Evolutionary conservation across 23 tunicate genomes (phyloP), one percentile per base, ranked within the genome.

Genomic region (Halocynthia aurantium): DNA sequence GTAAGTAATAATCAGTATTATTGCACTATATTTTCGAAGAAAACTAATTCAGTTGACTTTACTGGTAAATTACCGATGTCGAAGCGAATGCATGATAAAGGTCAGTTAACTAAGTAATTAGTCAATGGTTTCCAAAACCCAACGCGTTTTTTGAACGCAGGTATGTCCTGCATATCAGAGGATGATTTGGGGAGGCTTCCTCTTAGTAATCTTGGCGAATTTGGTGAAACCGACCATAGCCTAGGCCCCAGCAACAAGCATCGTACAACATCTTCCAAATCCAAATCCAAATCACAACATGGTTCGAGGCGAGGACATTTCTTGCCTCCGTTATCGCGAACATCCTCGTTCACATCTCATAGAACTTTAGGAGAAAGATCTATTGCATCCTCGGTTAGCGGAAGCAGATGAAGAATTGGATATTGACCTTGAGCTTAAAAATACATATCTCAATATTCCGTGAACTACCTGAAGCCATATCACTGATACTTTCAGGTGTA

Each of bases 31-130:
- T n/a, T 72, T 51, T 11, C 60, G 10, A 51, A 92, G 98, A 83
- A 92, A 53, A 92, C 98, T 0, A 84, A 92, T 44, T 52, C 72
- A 10, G 87, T 92, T 40, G 72, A 57, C 6, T 92, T 92, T 67
- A 60, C 79, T 6, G 20, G 69, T 22, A 55, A 73, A 12, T 83
- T 92, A 85, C 98, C 98, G 44, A 92, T 92, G 98, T 82, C 88
- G 13, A 50, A 78, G 54, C 74, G 98, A 61, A 92, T 92, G 98
- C 63, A 50, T 2, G 92, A 92, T 44, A 82, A 82, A 92, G 98
- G 98, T 92, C 12, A 52, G 82, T 9, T 68, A 50, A 31, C 44
- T 31, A 31, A 31, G 44, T 31, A 31, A n/a, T 31, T 31, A 31
- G 44, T 31, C 44, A 31, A 31, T 31, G 44, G 44, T 31, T 31